A percentile compares a stretch with the other conserved stretches of the same genome.
phyloP scores from a whole-genome alignment of 2,797 vertebrate genomes.

The Lepus townsendii region DNA sequence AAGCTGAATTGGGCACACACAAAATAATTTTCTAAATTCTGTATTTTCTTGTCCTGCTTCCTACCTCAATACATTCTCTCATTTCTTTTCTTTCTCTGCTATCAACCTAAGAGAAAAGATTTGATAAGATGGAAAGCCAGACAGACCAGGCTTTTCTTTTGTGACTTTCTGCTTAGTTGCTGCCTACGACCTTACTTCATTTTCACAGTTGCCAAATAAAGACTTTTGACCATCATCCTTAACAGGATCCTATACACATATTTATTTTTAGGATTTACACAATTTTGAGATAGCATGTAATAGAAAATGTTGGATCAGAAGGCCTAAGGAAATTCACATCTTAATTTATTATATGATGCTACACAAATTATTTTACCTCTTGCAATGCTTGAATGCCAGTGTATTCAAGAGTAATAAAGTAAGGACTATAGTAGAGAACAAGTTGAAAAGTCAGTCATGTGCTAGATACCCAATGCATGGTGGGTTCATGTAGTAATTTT shows the following conservation, averaged over 20 bases:
- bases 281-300: not conserved
- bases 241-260: not conserved
- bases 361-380: slow-evolving; percentile 15
- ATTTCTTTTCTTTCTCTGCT: not conserved
- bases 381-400: not conserved
- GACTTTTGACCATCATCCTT: not conserved
- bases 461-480: not conserved
- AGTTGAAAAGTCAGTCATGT: not conserved
- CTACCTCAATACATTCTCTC: not conserved
- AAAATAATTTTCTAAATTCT: not conserved
- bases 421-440: not conserved
- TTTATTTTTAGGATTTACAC: not conserved
- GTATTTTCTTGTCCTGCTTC: not conserved
- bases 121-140: not conserved
- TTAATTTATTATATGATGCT: not conserved
- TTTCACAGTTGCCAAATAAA: not conserved
- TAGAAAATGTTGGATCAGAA: not conserved
- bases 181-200: not conserved
- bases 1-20: not conserved
- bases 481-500: not conserved
- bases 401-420: not conserved
- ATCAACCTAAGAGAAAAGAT: not conserved
- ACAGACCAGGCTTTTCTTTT: not conserved
- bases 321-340: not conserved
- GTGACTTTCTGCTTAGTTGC: not conserved